Percentiles rank a stretch among this genome's conserved stretches.
Evolutionary conservation across 2,888 invertebrate genomes (phyloP).

Genomic region (Drosophila eohydei): DNA sequence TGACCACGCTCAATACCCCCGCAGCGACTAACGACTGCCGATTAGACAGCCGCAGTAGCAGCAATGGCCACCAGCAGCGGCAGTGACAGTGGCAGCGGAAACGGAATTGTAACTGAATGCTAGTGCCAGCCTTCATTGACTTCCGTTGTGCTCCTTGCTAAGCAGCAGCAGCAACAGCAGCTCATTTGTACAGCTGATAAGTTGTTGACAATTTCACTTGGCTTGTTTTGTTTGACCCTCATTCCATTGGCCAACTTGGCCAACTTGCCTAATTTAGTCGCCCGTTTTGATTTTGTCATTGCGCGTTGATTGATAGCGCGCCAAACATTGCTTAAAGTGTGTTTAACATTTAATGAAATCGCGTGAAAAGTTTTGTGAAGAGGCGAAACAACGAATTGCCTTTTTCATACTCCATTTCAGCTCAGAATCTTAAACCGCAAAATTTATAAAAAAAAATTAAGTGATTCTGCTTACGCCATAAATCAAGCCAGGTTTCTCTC

Average conservation of each 20-base stretch:
- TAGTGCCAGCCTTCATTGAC: constrained; percentile 19
- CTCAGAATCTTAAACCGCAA: not conserved
- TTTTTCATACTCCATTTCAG: not conserved
- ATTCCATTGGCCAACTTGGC: constrained; percentile 31
- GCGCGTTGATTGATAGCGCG: constrained; percentile 51
- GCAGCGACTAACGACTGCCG: constrained; percentile 64
- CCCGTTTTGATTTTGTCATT: constrained; percentile 40
- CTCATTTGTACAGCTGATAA: constrained; percentile 61
- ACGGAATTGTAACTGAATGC: constrained; percentile 52
- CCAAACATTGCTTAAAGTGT: constrained; percentile 9
- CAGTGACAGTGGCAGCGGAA: constrained; percentile 56
- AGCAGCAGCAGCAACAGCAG: constrained; percentile 29
- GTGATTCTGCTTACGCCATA: not conserved
- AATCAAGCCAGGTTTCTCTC: not conserved
- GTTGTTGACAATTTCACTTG: constrained; percentile 64
- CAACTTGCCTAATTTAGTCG: constrained; percentile 60
- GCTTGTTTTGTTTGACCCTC: constrained; percentile 42
- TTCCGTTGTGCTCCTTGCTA: constrained; percentile 4
- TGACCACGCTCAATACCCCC: constrained; percentile 42
- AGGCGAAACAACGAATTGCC: not conserved
- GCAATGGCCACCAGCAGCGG: constrained; percentile 46
- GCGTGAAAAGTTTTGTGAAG: not conserved
- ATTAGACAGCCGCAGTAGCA: constrained; percentile 52
- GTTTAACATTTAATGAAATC: constrained; percentile 29
- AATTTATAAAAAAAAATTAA: not conserved